Conservation (phyloP, 2,797 vertebrate genomes). For the Benthosema pterotum region DNA sequence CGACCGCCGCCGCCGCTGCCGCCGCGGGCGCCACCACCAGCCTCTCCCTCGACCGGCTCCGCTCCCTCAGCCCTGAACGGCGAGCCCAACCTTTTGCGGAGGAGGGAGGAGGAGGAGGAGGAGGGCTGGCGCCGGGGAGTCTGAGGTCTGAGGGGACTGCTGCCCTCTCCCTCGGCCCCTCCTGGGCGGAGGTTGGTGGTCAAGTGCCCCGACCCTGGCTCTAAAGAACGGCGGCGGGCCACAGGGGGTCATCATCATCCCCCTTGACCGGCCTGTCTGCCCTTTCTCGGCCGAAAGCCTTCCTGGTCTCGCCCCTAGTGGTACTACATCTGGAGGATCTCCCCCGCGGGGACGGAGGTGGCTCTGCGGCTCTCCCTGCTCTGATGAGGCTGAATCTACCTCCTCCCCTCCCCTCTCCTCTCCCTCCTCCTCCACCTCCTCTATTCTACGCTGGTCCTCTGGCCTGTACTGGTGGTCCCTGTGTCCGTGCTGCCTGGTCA, state of each 20-base stretch:
- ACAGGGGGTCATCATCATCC: not conserved
- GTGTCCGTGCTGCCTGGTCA: constrained; percentile 73
- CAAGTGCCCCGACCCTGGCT: constrained; percentile 1
- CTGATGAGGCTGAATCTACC: constrained; percentile 28
- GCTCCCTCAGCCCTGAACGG: constrained; percentile 84
- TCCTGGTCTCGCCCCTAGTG: constrained; percentile 14
- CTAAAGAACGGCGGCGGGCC: constrained; percentile 8
- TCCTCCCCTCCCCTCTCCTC: not conserved
- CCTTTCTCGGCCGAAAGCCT: constrained; percentile 14
- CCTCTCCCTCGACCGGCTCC: constrained; percentile 85
- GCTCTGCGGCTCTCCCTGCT: constrained; percentile 28
- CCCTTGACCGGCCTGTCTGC: not conserved
- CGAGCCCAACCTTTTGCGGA: constrained; percentile 72
- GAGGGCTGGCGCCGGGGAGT: constrained; percentile 60
- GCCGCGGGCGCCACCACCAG: constrained; percentile 23
- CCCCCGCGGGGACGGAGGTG: not conserved
- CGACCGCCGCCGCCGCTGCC: constrained; percentile 78
- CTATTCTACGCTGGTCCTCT: constrained; percentile 25
- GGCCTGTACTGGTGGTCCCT: constrained; percentile 15
- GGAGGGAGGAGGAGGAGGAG: constrained; percentile 62
- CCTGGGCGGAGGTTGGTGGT: constrained; percentile 16
- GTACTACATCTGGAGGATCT: constrained; percentile 5
- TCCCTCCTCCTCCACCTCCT: constrained; percentile 12
- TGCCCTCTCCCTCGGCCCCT: constrained; percentile 28
- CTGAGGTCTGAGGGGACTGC: constrained; percentile 55